Conservation (phyloP, 2,888 invertebrate genomes). For the Keiferia lycopersicella region DNA sequence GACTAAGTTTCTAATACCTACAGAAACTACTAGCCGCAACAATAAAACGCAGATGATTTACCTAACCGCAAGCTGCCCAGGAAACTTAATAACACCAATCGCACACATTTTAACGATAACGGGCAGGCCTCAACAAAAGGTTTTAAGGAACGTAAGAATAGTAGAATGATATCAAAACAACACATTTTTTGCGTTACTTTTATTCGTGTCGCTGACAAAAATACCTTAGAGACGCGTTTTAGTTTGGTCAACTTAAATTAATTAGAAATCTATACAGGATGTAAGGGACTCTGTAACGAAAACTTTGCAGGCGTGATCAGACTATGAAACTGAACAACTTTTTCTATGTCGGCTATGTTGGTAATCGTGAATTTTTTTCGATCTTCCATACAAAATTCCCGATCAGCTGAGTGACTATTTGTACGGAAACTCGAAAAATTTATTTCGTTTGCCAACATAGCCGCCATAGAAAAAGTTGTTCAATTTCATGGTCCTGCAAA, state of each 20-base stretch:
- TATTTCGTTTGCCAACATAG: no score
- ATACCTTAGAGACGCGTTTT: conserved; percentile 4
- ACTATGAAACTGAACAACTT: no score
- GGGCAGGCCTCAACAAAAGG: background rate
- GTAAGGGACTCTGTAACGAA: no score
- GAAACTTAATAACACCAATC: background rate
- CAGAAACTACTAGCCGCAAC: background rate
- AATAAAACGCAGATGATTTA: background rate
- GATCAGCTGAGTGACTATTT: no score
- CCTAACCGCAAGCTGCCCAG: background rate
- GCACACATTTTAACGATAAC: background rate
- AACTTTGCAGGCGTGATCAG: no score
- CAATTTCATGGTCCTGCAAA: no score
- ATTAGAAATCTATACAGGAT: background rate
- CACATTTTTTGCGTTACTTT: conserved; percentile 16
- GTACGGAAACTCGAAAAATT: no score
- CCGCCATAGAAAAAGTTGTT: no score
- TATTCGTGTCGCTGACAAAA: conserved; percentile 16
- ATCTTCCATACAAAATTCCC: no score
- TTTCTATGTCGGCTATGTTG: no score
- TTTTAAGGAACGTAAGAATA: background rate
- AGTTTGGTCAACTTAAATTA: background rate
- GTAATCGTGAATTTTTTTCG: no score
- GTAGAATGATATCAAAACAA: background rate
- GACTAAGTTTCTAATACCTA: no score